Conservation (phyloP, 64 coral and sea anemone genomes). For the Actinia tenebrosa region DNA sequence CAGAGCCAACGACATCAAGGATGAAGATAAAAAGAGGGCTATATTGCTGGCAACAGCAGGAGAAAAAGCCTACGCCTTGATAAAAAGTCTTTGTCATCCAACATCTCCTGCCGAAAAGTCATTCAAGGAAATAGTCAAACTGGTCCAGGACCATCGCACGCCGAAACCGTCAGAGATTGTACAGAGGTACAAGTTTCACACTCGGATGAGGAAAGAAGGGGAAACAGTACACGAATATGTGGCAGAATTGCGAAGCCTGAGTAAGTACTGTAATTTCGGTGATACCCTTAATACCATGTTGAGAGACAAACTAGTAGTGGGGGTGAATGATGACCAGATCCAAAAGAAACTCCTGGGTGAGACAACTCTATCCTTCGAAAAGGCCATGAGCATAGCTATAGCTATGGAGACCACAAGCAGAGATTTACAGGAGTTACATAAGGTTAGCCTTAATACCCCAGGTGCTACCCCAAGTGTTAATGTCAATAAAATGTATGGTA, state of each 20-base stretch:
- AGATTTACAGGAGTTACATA: too few species aligned
- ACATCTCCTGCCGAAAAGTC: constrained; percentile 14
- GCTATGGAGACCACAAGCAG: constrained; percentile 24
- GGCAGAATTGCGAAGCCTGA: too few species aligned
- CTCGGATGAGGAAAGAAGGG: too few species aligned
- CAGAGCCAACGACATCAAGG: too few species aligned
- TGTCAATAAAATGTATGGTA: neutral
- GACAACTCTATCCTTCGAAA: constrained; percentile 32
- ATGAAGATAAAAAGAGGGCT: too few species aligned
- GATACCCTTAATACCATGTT: constrained; percentile 15
- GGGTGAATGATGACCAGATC: constrained; percentile 43
- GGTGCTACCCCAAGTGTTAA: neutral
- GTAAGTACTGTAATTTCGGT: too few species aligned
- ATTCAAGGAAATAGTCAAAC: constrained; percentile 9
- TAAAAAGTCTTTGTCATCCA: too few species aligned
- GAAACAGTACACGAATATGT: too few species aligned
- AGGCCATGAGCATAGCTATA: constrained; percentile 27
- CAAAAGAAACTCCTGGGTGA: constrained; percentile 36
- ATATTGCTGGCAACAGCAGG: too few species aligned
- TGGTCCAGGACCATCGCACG: neutral
- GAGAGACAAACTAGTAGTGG: constrained; percentile 22
- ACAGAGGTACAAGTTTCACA: constrained; percentile 29
- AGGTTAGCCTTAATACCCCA: too few species aligned
- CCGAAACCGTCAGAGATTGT: constrained; percentile 21
- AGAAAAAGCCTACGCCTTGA: too few species aligned